Base-by-base conservation (phyloP, 2,888 invertebrate species). In the Nomada lathburiana region DNA sequence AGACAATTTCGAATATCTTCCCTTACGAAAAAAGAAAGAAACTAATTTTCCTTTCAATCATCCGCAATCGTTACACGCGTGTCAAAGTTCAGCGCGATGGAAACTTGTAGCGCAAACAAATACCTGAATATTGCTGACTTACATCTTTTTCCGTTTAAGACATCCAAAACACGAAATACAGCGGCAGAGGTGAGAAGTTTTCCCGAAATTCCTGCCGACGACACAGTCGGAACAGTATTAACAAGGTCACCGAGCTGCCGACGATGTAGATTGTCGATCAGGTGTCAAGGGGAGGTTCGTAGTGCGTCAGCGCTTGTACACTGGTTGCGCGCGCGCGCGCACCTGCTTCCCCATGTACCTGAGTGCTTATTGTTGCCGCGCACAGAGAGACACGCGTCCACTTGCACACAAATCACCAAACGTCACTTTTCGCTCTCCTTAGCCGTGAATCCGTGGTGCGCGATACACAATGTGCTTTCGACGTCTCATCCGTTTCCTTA, bases 131-230 rank as follows among this genome's bases (percentile, higher is more conserved):
- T 29, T 36, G 29, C 11, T 2, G 11, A 90, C 92, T 92, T 90
- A 92, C 92, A 92, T 92, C 83, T 90, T 91, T 92, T 92, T 90
- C 84, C 86, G 85, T 83, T 89, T 84, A 89, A 86, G 83, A 83
- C 92, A 89, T 91, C 92, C 89, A 87, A 90, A 84, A 88, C 70
- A 85, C 59, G 87, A 92, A 91, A 88, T 85, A 78, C 64, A 50
- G 76, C 84, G 50, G 84, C 76, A 68, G 74, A n/a, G 53, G 67
- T 20, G 23, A 59, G 44, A 52, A 63, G 77, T 47, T 57, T 57
- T 67, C 68, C 77, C 29, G 67, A 77, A 71, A 72, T 53, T 63
- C 55, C 63, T 62, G 68, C 74, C 83, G 80, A 80, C 80, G 74
- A 71, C 69, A 53, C 50, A 5, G 68, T 16, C 59, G 59, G 57